phyloP scores from a whole-genome alignment of 1,140 invertebrate species.

The Orius insidiosus region DNA sequence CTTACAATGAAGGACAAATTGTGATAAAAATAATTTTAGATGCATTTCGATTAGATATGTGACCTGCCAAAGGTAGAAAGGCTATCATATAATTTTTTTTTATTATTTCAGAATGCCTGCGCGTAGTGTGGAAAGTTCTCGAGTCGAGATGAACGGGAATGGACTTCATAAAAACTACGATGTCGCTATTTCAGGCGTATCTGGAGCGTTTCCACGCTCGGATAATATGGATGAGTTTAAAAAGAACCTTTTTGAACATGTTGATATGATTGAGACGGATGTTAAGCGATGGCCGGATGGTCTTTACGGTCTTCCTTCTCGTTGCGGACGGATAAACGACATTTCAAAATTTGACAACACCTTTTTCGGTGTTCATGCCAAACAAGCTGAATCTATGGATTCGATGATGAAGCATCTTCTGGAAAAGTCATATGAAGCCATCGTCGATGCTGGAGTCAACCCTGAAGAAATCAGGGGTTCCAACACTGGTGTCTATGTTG shows the following conservation, averaged over 20 bases:
- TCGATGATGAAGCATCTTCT: constrained; percentile 81
- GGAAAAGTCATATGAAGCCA: constrained; percentile 85
- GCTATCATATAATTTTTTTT: too few relatives aligned
- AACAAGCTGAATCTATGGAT: constrained; percentile 90
- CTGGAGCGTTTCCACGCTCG: constrained; percentile 25
- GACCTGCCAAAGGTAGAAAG: too few relatives aligned
- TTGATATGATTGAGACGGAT: constrained; percentile 11
- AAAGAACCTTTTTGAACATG: constrained; percentile 20
- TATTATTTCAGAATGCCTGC: too few relatives aligned
- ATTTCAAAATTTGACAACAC: constrained; percentile 71
- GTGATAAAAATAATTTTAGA: too few relatives aligned
- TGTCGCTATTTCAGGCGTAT: constrained; percentile 27
- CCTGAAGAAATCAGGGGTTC: constrained; percentile 60
- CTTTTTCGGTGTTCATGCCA: constrained; percentile 87
- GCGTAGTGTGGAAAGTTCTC: too few relatives aligned
- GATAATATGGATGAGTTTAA: constrained; percentile 24
- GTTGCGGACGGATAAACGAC: constrained; percentile 81
- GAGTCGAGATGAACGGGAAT: too few relatives aligned
- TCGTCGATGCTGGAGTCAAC: constrained; percentile 79
- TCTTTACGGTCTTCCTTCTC: constrained; percentile 61
- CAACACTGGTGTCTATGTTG: constrained; percentile 81
- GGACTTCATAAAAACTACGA: constrained; percentile 19
- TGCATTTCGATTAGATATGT: too few relatives aligned
- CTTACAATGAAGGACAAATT: too few relatives aligned
- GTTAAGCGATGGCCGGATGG: constrained; percentile 19